These are phyloP conservation scores for Macrocentrus cingulum DNA, from an alignment of 1,140 invertebrate genomes.

Conservation along the genomic window DNA sequence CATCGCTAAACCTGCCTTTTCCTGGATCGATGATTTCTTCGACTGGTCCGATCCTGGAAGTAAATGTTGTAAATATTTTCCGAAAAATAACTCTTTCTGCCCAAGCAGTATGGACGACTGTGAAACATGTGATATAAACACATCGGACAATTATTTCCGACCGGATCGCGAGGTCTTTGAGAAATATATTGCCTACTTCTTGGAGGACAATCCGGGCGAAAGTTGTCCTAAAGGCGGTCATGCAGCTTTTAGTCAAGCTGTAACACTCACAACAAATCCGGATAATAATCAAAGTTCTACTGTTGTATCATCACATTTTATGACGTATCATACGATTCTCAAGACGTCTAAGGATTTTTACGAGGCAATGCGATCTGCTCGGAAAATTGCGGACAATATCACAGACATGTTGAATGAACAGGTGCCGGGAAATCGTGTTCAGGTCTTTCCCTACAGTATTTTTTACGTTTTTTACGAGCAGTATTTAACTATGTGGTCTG, in stretches of 20 bases:
- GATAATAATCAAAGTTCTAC: slow-evolving; percentile 60
- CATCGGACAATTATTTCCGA: slow-evolving; percentile 57
- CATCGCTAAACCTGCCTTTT: slow-evolving; percentile 84
- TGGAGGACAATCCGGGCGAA: slow-evolving; percentile 84
- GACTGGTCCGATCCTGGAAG: slow-evolving; percentile 78
- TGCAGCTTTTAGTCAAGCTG: slow-evolving; percentile 74
- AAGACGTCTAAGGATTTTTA: slow-evolving; percentile 93
- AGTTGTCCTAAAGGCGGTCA: slow-evolving; percentile 86
- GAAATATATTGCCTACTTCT: slow-evolving; percentile 82
- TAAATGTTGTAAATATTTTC: slow-evolving; percentile 66
- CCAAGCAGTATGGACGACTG: slow-evolving; percentile 63
- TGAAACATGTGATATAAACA: slow-evolving; percentile 62
- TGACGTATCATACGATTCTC: slow-evolving; percentile 94
- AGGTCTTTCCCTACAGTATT: slow-evolving; percentile 95
- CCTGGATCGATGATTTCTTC: slow-evolving; percentile 97
- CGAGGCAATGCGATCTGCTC: slow-evolving; percentile 78
- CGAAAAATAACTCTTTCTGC: slow-evolving; percentile 67
- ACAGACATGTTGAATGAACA: slow-evolving; percentile 73
- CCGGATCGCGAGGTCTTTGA: slow-evolving; percentile 71
- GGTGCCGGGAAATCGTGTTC: slow-evolving; percentile 62
- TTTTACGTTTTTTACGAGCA: slow-evolving; percentile 99
- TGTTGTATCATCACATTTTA: slow-evolving; percentile 82
- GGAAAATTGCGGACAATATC: slow-evolving; percentile 80
- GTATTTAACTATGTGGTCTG: slow-evolving; percentile 94
- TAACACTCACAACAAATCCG: slow-evolving; percentile 62